Percentiles rank a stretch among this genome's conserved stretches.
These are phyloP conservation scores for Holotrichia oblita DNA, from an alignment of 1,140 invertebrate species.

Conservation along the genomic window DNA sequence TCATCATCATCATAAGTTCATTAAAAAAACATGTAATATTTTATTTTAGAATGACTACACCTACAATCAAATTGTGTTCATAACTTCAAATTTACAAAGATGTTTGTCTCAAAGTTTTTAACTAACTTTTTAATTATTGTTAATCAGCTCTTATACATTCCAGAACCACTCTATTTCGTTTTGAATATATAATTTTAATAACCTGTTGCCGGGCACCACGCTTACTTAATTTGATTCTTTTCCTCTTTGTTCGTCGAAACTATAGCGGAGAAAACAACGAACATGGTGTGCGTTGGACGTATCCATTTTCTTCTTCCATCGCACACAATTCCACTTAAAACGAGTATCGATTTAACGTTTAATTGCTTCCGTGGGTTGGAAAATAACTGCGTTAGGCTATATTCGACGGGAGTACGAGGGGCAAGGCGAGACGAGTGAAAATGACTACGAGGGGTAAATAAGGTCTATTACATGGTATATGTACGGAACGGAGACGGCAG, in stretches of 20 bases:
- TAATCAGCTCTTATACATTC: neutral
- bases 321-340: slow-evolving; percentile 7
- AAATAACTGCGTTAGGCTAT: neutral
- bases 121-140: too few species aligned
- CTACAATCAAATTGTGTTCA: too few species aligned
- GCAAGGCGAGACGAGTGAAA: neutral
- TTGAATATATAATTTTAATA: neutral
- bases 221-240: neutral
- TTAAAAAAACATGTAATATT: too few species aligned
- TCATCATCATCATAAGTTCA: too few species aligned
- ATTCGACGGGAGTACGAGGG: neutral
- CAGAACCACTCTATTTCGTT: neutral
- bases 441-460: slow-evolving; percentile 12
- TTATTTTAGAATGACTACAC: too few species aligned
- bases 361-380: slow-evolving; percentile 11
- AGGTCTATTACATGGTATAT: neutral
- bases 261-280: neutral
- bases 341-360: slow-evolving; percentile 7
- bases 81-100: too few species aligned
- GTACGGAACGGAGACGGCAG: neutral
- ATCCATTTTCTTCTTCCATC: slow-evolving; percentile 6
- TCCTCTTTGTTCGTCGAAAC: neutral
- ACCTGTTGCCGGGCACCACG: neutral
- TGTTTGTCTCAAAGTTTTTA: too few species aligned
- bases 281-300: neutral